phyloP scores from a whole-genome alignment of 2,888 invertebrate genomes.

The Agonopterix arenella region DNA sequence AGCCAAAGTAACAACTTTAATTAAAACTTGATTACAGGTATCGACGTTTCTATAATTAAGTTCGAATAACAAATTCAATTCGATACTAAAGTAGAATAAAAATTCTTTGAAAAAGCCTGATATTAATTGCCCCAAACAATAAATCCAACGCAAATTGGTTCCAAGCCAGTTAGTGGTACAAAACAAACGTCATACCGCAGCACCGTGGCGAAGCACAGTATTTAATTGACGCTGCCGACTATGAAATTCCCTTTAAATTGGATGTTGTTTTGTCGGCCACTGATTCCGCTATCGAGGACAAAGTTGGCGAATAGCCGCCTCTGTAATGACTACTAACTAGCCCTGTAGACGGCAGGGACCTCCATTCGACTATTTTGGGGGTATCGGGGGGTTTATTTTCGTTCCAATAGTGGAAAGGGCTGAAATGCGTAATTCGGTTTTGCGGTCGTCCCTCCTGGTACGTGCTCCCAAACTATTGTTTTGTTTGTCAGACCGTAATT shows the following conservation, averaged over 20 bases:
- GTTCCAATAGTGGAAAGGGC: conserved; percentile 43
- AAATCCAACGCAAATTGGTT: conserved; percentile 33
- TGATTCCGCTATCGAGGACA: conserved; percentile 34
- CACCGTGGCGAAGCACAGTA: conserved; percentile 18
- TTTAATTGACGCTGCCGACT: conserved; percentile 44
- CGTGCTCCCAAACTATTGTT: conserved; percentile 40
- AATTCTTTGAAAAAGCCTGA: not conserved
- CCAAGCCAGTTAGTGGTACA: conserved; percentile 21
- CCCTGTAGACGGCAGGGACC: conserved; percentile 18
- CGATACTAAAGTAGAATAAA: not conserved
- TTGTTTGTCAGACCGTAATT: conserved; percentile 46
- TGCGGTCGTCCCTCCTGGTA: conserved; percentile 38
- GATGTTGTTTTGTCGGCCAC: conserved; percentile 37
- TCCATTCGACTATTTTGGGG: conserved; percentile 6
- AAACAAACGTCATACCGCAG: conserved; percentile 35
- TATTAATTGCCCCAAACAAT: conserved; percentile 20
- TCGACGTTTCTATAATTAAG: too few species aligned
- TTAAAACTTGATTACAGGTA: too few species aligned
- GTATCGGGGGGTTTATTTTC: conserved; percentile 33
- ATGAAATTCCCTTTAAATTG: conserved; percentile 55
- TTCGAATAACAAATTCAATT: too few species aligned
- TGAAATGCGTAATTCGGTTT: conserved; percentile 45
- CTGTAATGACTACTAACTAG: conserved; percentile 61
- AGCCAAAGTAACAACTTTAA: too few species aligned
- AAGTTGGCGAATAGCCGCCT: conserved; percentile 41